Evolutionary conservation across 2,797 vertebrate genomes (phyloP), one percentile per base, ranked within the genome.

Genomic region (Eidolon dupreanum): DNA sequence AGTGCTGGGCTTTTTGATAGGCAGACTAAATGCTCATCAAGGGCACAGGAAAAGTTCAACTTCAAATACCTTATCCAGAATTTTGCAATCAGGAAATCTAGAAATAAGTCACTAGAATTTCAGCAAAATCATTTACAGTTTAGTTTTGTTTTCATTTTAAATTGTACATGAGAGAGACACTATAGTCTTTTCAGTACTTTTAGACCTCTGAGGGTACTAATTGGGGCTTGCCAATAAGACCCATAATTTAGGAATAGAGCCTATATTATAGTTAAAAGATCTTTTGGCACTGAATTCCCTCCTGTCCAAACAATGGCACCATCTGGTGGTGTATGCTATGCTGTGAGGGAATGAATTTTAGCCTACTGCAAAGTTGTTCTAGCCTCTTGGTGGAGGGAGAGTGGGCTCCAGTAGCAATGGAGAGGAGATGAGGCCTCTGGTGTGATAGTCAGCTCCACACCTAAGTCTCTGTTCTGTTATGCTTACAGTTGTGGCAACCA

Each of bases 141-240:
- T 71, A 61, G 53, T 70, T 92, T 95, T 88, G 41, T n/a, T 61
- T 93, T 83, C 26, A 31, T 79, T 96, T 93, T 90, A 1, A 93
- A 41, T 88, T 88, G 51, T 38, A 65, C 11, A 53, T 53, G 6
- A 78, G 16, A 17, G 9, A 22, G 26, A 66, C 3, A 33, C 16
- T 1, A 9, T 26, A 61, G 59, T 46, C 15, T 90, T 91, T 88
- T 55, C 57, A 89, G 65, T 57, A 12, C 84, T 91, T 88, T 55
- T 53, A 89, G 20, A 36, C 49, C 41, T 83, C 28, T 36, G 55
- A 81, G 61, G 13, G 3, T 77, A 15, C 16, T 88, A 68, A 61
- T 1, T 77, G 65, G 36, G 9, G 15, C 19, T 87, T 73, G 53
- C 33, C 31, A 28, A 46, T 26, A 89, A 88, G 41, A 38, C 31